Evolutionary conservation across 2,888 invertebrate species (phyloP).

Genomic region (Rhingia rostrata): DNA sequence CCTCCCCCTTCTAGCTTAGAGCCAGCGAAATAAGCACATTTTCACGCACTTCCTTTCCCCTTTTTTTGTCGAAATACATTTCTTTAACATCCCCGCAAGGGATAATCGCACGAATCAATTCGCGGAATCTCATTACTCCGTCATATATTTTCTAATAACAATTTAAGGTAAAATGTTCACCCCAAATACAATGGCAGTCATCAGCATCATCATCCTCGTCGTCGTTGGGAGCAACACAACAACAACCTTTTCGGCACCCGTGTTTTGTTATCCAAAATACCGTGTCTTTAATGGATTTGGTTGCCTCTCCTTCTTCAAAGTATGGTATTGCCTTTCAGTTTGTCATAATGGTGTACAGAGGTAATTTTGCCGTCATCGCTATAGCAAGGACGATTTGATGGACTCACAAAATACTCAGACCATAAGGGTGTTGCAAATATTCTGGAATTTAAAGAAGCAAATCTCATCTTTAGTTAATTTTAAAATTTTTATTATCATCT

Average conservation of each 20-base stretch:
- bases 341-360: slow-evolving; percentile 34
- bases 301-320: neutral
- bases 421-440: neutral
- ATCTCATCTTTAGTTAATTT: too few relatives aligned
- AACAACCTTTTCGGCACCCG: slow-evolving; percentile 4
- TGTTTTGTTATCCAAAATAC: slow-evolving; percentile 3
- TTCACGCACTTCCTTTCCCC: slow-evolving; percentile 16
- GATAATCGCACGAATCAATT: slow-evolving; percentile 63
- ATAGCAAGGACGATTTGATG: slow-evolving; percentile 12
- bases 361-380: slow-evolving; percentile 35
- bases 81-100: slow-evolving; percentile 61
- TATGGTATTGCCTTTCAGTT: slow-evolving; percentile 29
- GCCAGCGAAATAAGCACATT: slow-evolving; percentile 34
- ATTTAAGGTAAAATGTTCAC: slow-evolving; percentile 50
- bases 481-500: too few relatives aligned
- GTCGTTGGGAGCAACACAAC: neutral
- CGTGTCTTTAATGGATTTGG: slow-evolving; percentile 25
- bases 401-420: slow-evolving; percentile 34
- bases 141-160: slow-evolving; percentile 65
- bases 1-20: neutral
- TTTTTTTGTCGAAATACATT: slow-evolving; percentile 44
- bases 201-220: slow-evolving; percentile 23
- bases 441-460: too few relatives aligned
- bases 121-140: slow-evolving; percentile 61
- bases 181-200: slow-evolving; percentile 32